phyloP scores from a whole-genome alignment of 2,888 invertebrate genomes.

The Stomorhina lunata region DNA sequence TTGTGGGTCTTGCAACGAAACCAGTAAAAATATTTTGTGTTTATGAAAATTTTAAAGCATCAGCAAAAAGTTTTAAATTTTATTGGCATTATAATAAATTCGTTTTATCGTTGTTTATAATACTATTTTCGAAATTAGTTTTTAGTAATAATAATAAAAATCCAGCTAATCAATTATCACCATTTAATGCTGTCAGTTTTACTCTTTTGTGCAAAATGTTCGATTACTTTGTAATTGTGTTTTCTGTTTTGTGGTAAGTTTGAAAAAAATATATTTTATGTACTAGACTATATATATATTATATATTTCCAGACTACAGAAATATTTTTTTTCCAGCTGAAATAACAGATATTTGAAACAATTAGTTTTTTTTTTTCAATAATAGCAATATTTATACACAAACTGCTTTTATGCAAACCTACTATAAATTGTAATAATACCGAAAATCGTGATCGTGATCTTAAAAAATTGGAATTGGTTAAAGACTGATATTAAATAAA shows the following conservation, averaged over 20 bases:
- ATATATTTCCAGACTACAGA: not conserved
- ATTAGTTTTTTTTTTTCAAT: too few species aligned
- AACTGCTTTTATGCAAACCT: too few species aligned
- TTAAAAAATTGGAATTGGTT: too few species aligned
- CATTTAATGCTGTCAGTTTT: constrained; percentile 20
- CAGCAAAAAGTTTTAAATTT: too few species aligned
- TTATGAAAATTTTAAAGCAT: too few species aligned
- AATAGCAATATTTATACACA: too few species aligned
- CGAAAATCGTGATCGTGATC: too few species aligned
- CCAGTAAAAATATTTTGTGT: constrained; percentile 18
- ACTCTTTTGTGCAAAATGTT: not conserved
- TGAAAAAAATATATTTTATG: not conserved
- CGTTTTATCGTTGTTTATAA: constrained; percentile 15
- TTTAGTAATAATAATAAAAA: constrained; percentile 35
- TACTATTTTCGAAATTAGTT: not conserved
- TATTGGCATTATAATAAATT: not conserved
- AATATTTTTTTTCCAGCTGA: not conserved
- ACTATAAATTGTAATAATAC: too few species aligned
- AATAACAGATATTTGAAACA: not conserved
- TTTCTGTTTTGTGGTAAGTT: constrained; percentile 46
- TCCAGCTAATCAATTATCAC: constrained; percentile 59
- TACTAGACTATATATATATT: not conserved
- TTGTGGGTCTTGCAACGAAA: constrained; percentile 9
- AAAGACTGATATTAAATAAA: too few species aligned
- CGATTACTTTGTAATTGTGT: not conserved